Conservation (phyloP, 2,113 vertebrate genomes). For the Muscicapa adusta region DNA sequence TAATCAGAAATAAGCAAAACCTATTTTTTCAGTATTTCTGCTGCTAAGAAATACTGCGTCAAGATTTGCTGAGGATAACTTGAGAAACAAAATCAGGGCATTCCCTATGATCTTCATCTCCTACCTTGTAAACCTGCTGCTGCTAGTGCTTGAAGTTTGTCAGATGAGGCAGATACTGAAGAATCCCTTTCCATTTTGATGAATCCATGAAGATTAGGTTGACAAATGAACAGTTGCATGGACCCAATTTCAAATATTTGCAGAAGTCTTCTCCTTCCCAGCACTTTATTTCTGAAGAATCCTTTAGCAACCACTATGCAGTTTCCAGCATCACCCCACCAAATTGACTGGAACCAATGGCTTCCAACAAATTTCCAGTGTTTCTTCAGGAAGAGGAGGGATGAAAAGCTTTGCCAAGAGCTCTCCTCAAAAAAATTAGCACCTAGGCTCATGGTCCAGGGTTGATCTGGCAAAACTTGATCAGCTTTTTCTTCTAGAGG, state of each 20-base stretch:
- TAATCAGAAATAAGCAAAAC: not conserved
- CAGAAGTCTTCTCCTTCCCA: not conserved
- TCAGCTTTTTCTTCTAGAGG: slow-evolving; percentile 1
- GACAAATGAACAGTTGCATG: not conserved
- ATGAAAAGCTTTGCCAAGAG: not conserved
- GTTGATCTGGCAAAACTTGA: not conserved
- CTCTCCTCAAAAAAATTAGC: not conserved
- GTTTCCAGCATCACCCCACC: not conserved
- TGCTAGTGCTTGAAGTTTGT: not conserved
- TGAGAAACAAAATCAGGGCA: not conserved
- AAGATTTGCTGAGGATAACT: not conserved
- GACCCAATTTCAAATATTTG: not conserved
- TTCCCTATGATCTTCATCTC: not conserved
- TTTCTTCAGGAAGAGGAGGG: slow-evolving; percentile 2
- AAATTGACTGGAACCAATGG: not conserved
- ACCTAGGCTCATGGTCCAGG: not conserved
- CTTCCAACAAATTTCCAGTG: slow-evolving; percentile 21
- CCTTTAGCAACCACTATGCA: not conserved
- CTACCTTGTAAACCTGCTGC: not conserved
- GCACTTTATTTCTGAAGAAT: slow-evolving; percentile 24
- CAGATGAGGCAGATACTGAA: not conserved
- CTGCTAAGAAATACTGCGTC: not conserved
- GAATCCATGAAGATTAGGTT: slow-evolving; percentile 16
- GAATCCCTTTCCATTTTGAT: not conserved
- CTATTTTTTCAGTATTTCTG: not conserved